Base-by-base conservation (phyloP, 2,888 invertebrate species). In the Hermaeophaga mercurialis region DNA sequence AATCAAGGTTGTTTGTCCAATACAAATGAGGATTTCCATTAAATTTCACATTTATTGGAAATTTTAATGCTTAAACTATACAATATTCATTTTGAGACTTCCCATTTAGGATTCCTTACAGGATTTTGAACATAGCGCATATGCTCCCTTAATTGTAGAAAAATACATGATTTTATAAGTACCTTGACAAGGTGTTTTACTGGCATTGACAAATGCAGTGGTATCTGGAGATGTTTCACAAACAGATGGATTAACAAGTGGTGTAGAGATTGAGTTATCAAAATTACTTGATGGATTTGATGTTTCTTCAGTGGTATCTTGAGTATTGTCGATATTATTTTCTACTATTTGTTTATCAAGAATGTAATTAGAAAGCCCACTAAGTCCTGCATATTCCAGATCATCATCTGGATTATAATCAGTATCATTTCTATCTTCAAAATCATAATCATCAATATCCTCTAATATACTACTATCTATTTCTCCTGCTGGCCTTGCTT, bases 321-420 rank as follows among this genome's bases (percentile, higher is more conserved):
- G 17, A 15, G 15, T 36, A 17, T 36, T 9, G 1, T 36, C 15
- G 15, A 36, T 15, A 36, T 36, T 11, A 17, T 36, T 17, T 36
- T 36, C 36, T 24, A 14, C 44, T 34, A 52, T 43, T 39, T 52
- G 52, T 52, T 43, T 52, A 12, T 44, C 43, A 34, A 52, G 44
- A 44, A 60, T 43, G 24, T 50, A 63, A 17, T 50, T 48, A 26
- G 54, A 50, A 15, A 55, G 57, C 1, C 48, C 57, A 2, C 39
- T 22, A 9, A 43, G 24, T 12, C 43, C 43, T 12, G 47, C 44
- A 49, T 57, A 54, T 1, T 56, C 50, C 12, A 54, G 22, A 49
- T 62, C 58, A 44, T 60, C 58, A 9, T 55, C 56, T 6, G 59
- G 59, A 43, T 59, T 58, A 28, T 62, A 62, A 54, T 64, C 62